Evolutionary conservation across 1,140 invertebrate species (phyloP), one percentile per base, ranked within the genome.

Genomic region (Xylocopa sonorina): DNA sequence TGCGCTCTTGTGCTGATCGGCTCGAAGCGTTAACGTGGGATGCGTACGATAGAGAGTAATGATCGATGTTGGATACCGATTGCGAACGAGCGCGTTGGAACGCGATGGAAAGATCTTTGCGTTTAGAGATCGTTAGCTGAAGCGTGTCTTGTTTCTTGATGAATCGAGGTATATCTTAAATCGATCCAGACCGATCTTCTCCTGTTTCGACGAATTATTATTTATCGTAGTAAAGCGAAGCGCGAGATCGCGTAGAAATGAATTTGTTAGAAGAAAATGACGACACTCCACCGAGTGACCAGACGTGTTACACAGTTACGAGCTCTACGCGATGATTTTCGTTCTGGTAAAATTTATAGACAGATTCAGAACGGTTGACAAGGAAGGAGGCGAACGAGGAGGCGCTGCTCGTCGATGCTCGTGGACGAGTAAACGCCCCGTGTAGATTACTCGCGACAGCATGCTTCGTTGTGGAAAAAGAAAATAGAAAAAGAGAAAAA

Each of bases 341-440:
- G 24, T 18, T 27, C 38, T 7, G 27, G 34, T 16, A 43, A 63
- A 14, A 43, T 27, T 27, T 27, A 27, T 14, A 7, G 21, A 62
- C 16, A 16, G 24, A 46, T 9, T 1, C 9, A 38, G 32, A 38
- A 29, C 6, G 38, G 3, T 12, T 7, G 27, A 10, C 16, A 72
- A 32, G 12, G 10, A 18, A 10, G 24, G 9, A 24, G 21, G 21
- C 38, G 38, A 50, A 46, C 3, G 14, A 24, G 0, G 18, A 72
- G 41, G n/a, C 10, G 53, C n/a, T n/a, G 18, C 6, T 27, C 9
- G 21, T 18, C 7, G 55, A 73, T 73, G 55, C 27, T 67, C 64
- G 32, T 14, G 21, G 21, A 41, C 69, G n/a, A 53, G 58, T 74
- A 51, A 64, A 63, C 29, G 24, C 24, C 12, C 27, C 72, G 3